Conservation (phyloP, 2,888 invertebrate species). For the Pedicia rivosa region DNA sequence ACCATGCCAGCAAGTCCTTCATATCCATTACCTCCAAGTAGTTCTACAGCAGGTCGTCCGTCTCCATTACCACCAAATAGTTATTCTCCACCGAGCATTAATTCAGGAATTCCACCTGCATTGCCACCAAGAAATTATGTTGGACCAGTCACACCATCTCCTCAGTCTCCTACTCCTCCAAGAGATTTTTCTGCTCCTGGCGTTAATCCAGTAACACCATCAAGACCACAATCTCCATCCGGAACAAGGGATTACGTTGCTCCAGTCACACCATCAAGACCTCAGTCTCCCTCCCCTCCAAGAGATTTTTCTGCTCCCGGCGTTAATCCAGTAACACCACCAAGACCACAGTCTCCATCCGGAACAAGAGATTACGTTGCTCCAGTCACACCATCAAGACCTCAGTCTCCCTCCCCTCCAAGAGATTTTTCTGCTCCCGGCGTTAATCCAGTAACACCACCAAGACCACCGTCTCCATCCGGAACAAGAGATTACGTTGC, state of each 20-base stretch:
- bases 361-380: slow-evolving; percentile 1
- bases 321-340: no score
- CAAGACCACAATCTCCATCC: background rate
- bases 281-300: background rate
- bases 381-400: no score
- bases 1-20: slow-evolving; percentile 7
- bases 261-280: no score
- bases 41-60: background rate
- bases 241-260: background rate
- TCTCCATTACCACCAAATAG: background rate
- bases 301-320: no score
- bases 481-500: background rate
- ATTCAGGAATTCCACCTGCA: background rate
- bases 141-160: background rate
- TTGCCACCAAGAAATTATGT: background rate
- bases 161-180: background rate
- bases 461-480: background rate
- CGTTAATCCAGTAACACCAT: no score
- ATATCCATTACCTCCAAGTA: background rate
- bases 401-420: background rate
- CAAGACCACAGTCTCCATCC: background rate
- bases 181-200: no score
- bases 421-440: background rate
- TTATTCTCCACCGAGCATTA: background rate
- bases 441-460: background rate